phyloP scores from a whole-genome alignment of 2,888 invertebrate genomes.

The Drosophila aldrichi region DNA sequence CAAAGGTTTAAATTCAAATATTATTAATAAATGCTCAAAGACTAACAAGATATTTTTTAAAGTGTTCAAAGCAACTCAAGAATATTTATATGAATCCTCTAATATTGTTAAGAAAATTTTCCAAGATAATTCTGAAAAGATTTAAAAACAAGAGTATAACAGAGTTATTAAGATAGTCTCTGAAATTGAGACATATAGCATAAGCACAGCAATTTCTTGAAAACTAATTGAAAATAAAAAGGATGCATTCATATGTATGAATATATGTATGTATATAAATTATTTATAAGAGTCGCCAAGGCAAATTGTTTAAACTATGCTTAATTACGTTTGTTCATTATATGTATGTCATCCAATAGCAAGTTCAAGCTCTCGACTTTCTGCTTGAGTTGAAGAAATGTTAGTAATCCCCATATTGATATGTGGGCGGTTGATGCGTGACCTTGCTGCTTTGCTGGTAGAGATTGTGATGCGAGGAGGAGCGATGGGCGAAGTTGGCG shows the following conservation, averaged over 20 bases:
- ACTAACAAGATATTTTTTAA: neutral
- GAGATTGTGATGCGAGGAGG: constrained; percentile 89
- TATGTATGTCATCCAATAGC: neutral
- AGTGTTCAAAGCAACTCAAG: neutral
- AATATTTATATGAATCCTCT: neutral
- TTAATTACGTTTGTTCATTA: constrained; percentile 29
- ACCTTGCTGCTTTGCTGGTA: constrained; percentile 81
- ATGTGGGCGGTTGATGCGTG: constrained; percentile 69
- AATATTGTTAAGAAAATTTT: neutral
- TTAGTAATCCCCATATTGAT: constrained; percentile 86
- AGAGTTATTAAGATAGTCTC: neutral
- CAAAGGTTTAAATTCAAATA: neutral
- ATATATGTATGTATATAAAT: constrained; percentile 34
- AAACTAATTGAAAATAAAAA: neutral
- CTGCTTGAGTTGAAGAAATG: constrained; percentile 14
- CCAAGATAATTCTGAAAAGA: neutral
- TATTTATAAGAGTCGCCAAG: constrained; percentile 28
- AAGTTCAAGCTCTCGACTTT: constrained; percentile 11
- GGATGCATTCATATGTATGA: constrained; percentile 20
- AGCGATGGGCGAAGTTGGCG: constrained; percentile 79
- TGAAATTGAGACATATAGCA: constrained; percentile 2
- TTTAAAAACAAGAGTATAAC: neutral
- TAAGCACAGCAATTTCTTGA: constrained; percentile 12
- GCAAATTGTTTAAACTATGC: constrained; percentile 38
- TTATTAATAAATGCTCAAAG: neutral